Conservation (phyloP, 2,113 vertebrate genomes). For the Nibea albiflora region DNA sequence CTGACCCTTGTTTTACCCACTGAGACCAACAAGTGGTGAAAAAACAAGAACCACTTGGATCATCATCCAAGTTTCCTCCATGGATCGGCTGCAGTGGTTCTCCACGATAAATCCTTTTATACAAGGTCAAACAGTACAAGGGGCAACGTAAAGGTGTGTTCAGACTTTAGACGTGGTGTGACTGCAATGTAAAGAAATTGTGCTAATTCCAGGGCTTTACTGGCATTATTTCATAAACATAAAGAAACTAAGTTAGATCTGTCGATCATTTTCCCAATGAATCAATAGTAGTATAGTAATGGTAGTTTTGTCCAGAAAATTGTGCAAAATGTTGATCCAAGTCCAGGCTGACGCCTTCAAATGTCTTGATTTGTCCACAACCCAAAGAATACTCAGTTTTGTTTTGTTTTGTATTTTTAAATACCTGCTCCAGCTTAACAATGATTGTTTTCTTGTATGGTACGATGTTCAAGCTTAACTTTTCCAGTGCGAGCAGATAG, state of each 20-base stretch:
- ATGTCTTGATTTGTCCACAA: too few relatives aligned
- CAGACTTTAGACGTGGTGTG: background rate
- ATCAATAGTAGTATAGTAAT: too few relatives aligned
- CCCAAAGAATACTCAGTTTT: too few relatives aligned
- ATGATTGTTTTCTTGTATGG: background rate
- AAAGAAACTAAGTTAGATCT: too few relatives aligned
- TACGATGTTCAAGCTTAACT: background rate
- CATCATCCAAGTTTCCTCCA: background rate
- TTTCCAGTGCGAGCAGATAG: background rate
- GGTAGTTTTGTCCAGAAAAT: too few relatives aligned
- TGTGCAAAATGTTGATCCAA: too few relatives aligned
- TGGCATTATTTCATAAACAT: background rate
- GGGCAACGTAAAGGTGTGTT: background rate
- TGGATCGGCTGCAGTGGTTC: background rate
- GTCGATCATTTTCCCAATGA: too few relatives aligned
- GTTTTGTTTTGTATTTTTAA: too few relatives aligned
- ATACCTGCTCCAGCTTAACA: background rate
- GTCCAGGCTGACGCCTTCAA: too few relatives aligned
- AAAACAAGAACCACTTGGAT: background rate
- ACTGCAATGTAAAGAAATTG: background rate
- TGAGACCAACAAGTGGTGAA: background rate
- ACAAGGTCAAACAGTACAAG: background rate
- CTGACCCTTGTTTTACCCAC: background rate
- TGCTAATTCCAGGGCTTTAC: background rate
- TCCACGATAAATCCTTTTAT: background rate